Evolutionary conservation across 2,113 vertebrate genomes (phyloP).

Genomic region (Chloropsis cyanopogon): DNA sequence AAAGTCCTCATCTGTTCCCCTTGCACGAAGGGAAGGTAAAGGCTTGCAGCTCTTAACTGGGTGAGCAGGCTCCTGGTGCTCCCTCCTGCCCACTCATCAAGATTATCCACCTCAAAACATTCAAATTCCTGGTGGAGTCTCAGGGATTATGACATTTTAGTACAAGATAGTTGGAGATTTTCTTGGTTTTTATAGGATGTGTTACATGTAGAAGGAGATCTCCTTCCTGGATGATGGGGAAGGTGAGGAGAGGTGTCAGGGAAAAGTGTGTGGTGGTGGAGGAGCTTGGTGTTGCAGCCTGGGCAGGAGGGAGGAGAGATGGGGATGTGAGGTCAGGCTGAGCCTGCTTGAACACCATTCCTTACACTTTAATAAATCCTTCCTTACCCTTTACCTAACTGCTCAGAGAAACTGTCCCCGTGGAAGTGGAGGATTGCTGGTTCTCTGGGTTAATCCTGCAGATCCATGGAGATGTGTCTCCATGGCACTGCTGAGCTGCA

Average conservation of each 20-base stretch:
- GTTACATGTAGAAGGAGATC: neutral
- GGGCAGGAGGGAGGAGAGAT: neutral
- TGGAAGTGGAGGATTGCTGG: neutral
- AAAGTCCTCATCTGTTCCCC: neutral
- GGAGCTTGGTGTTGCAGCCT: neutral
- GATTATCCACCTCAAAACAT: rapidly evolving
- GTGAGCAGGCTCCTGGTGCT: neutral
- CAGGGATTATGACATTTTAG: neutral
- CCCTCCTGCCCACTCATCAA: neutral
- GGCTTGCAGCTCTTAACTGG: neutral
- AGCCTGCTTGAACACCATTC: neutral
- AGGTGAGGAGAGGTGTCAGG: neutral
- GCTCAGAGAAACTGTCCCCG: neutral
- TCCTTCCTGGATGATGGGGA: neutral
- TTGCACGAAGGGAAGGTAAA: neutral
- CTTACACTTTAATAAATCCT: neutral
- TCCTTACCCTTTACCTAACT: neutral
- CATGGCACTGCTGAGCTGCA: neutral
- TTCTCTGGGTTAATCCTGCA: neutral
- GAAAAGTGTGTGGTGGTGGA: neutral
- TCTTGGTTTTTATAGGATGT: neutral
- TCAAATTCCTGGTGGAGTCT: neutral
- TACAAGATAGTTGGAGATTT: neutral
- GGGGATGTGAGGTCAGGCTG: rapidly evolving
- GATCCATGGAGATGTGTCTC: neutral